Evolutionary conservation across 1,140 invertebrate species (phyloP).

Genomic region (Hypsibius dujardini): DNA sequence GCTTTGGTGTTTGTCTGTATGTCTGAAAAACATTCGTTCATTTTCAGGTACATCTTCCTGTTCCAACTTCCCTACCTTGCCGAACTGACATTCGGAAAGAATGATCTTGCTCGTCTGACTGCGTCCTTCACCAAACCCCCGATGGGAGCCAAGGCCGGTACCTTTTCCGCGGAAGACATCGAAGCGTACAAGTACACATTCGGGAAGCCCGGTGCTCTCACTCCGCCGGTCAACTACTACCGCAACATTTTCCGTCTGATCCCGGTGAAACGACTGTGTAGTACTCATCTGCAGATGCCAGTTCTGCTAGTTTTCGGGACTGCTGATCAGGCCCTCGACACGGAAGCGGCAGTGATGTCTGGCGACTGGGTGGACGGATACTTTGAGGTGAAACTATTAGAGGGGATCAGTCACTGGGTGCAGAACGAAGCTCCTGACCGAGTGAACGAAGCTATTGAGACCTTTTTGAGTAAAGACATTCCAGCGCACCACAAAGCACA

Average conservation of each 20-base stretch:
- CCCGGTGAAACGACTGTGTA: neutral
- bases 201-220: constrained; percentile 22
- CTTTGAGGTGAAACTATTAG: constrained; percentile 18
- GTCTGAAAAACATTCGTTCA: constrained; percentile 20
- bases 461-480: neutral
- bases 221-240: constrained; percentile 24
- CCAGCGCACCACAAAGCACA: no score
- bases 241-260: constrained; percentile 19
- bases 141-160: neutral
- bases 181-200: constrained; percentile 25
- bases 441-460: constrained; percentile 21
- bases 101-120: neutral
- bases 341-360: neutral
- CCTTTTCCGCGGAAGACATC: constrained; percentile 18
- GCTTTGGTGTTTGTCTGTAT: neutral
- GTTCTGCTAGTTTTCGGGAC: constrained; percentile 5
- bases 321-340: neutral
- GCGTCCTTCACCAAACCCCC: neutral
- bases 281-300: neutral
- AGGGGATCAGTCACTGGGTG: constrained; percentile 23
- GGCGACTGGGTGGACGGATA: neutral
- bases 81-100: constrained; percentile 20
- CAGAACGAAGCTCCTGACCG: constrained; percentile 21
- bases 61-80: constrained; percentile 25
- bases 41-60: constrained; percentile 24